Base-by-base conservation (phyloP, 2,888 invertebrate genomes). In the Tuta absoluta region DNA sequence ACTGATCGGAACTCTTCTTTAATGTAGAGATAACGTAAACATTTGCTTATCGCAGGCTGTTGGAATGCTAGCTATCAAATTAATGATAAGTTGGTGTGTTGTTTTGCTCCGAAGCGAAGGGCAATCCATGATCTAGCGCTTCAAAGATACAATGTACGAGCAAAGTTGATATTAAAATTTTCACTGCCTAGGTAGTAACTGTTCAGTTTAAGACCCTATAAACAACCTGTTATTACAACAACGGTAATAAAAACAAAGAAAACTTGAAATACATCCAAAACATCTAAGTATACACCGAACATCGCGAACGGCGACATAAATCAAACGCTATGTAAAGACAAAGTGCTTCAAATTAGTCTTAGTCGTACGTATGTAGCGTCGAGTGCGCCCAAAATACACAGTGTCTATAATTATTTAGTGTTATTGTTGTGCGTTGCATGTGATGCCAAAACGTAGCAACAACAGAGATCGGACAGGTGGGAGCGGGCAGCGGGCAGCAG, bases 391-490 rank as follows among this genome's bases (percentile, higher is more conserved):
- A 76, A 87, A 88, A 88, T 89, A 89, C 80, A 72, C 66, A n/a
- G n/a, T 78, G 77, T 87, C 89, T 91, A 89, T 89, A 87, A 90
- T 88, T 87, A 86, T 88, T 89, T 81, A 83, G 79, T 91, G 86
- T 89, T 90, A 84, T 90, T 89, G 89, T 91, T 87, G 82, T 87
- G 85, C 78, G 81, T 76, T 80, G 86, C 84, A 86, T 77, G 78
- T 77, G 84, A 85, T 89, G 90, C 90, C 89, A 89, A 89, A 82
- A 84, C 83, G 83, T 75, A 84, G 84, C 82, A 86, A 86, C 87
- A 87, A 84, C 85, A 81, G 87, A 86, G 89, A 90, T 89, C 90
- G 89, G 88, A 81, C 86, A 85, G 89, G 85, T 84, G 79, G 80
- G 76, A 79, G 83, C 84, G 84, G 79, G 78, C 75, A 75, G 66